These are phyloP conservation scores for Drosophila subquinaria DNA, from an alignment of 2,888 invertebrate genomes.

Conservation along the genomic window DNA sequence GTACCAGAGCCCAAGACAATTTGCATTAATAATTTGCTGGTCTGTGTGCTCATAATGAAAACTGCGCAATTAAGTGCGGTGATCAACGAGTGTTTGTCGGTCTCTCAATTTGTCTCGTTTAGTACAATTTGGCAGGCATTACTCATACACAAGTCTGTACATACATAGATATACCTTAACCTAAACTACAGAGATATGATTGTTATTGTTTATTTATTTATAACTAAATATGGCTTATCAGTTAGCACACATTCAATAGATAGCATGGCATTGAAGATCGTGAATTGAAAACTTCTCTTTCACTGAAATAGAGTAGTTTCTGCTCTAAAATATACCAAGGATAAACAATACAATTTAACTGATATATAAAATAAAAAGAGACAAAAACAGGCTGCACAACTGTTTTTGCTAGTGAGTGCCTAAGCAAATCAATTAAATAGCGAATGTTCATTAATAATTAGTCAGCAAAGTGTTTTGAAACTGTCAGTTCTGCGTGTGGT, in stretches of 20 bases:
- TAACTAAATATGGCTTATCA: slow-evolving; percentile 47
- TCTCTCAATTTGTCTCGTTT: slow-evolving; percentile 42
- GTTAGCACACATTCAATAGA: slow-evolving; percentile 28
- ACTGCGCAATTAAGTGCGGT: slow-evolving; percentile 74
- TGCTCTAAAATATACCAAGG: background rate
- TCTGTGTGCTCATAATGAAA: slow-evolving; percentile 35
- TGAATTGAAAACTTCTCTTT: background rate
- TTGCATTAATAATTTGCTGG: slow-evolving; percentile 63
- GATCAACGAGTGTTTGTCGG: slow-evolving; percentile 48
- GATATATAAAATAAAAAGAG: too few relatives aligned
- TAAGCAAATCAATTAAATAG: slow-evolving; percentile 17
- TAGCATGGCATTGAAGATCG: slow-evolving; percentile 19
- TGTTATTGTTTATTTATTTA: slow-evolving; percentile 53
- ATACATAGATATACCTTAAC: slow-evolving; percentile 7
- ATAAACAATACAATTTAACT: too few relatives aligned
- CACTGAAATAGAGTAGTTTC: background rate
- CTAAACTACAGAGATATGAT: slow-evolving; percentile 40
- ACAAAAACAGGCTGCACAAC: slow-evolving; percentile 52
- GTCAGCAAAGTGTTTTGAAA: slow-evolving; percentile 9
- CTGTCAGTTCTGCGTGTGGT: background rate
- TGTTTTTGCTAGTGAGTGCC: slow-evolving; percentile 32
- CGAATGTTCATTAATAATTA: slow-evolving; percentile 16
- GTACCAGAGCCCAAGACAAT: slow-evolving; percentile 46
- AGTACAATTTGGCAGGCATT: slow-evolving; percentile 44
- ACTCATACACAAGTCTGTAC: slow-evolving; percentile 31